Percentiles rank a stretch among this genome's conserved stretches.
Conservation (phyloP, 2,888 invertebrate genomes). For the Nezara viridula region DNA sequence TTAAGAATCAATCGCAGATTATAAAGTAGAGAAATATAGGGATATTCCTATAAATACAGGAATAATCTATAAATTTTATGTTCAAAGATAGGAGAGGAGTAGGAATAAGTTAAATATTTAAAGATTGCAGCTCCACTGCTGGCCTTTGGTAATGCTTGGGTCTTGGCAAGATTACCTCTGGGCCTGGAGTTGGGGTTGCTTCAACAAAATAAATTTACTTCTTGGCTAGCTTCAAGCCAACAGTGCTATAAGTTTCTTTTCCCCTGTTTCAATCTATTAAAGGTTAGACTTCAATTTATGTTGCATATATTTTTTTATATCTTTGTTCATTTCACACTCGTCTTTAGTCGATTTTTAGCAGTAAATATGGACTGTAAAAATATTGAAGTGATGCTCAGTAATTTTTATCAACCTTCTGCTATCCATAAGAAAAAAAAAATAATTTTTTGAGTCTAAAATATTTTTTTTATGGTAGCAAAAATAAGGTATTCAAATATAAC, state of each 20-base stretch:
- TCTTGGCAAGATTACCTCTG: constrained; percentile 19
- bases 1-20: no score
- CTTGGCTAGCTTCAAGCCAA: neutral
- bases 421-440: no score
- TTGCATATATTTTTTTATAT: neutral
- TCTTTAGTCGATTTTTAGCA: neutral
- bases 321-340: no score
- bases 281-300: neutral
- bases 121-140: neutral
- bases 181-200: neutral
- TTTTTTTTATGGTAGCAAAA: no score
- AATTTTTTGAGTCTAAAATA: no score
- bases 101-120: constrained; percentile 20
- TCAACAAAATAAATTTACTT: constrained; percentile 15
- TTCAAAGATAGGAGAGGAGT: neutral
- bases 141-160: neutral
- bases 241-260: neutral
- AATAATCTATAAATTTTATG: neutral
- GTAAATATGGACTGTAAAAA: neutral
- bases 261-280: neutral
- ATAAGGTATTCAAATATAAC: no score
- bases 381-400: no score
- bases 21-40: no score
- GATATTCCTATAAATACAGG: no score
- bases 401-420: no score